Evolutionary conservation across 1,140 invertebrate species (phyloP).

Genomic region (Bilobella aurantiaca): DNA sequence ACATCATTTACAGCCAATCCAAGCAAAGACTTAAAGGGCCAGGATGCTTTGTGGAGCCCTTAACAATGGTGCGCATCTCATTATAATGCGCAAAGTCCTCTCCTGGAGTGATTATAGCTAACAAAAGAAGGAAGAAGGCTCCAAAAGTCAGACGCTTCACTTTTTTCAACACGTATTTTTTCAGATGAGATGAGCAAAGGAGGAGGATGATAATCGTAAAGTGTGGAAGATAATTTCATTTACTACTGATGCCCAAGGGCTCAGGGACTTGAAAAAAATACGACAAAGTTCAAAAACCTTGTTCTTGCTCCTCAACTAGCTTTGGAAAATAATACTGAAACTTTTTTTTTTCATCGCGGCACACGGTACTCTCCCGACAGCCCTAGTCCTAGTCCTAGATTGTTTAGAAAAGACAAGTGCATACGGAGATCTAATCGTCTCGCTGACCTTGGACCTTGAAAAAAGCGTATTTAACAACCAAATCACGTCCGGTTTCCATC

Average conservation of each 20-base stretch:
- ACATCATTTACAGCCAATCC: no score
- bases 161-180: background rate
- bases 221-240: slow-evolving; percentile 8
- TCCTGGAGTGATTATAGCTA: background rate
- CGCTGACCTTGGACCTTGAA: no score
- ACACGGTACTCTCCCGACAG: no score
- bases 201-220: slow-evolving; percentile 3
- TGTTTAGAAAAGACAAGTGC: no score
- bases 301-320: background rate
- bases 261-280: background rate
- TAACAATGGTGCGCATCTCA: slow-evolving; percentile 6
- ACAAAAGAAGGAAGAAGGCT: background rate
- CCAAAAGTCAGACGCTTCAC: slow-evolving; percentile 1
- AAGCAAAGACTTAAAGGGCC: background rate
- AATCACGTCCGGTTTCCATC: no score
- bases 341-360: no score
- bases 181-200: background rate
- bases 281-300: slow-evolving; percentile 3
- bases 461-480: no score
- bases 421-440: no score
- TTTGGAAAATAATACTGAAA: no score
- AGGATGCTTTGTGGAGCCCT: background rate
- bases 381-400: no score
- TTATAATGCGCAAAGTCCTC: background rate
- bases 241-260: background rate